Percentiles rank a stretch among this genome's conserved stretches.
Evolutionary conservation across 92 coral and sea anemone species (phyloP).

Genomic region (Virgularia gustaviana): DNA sequence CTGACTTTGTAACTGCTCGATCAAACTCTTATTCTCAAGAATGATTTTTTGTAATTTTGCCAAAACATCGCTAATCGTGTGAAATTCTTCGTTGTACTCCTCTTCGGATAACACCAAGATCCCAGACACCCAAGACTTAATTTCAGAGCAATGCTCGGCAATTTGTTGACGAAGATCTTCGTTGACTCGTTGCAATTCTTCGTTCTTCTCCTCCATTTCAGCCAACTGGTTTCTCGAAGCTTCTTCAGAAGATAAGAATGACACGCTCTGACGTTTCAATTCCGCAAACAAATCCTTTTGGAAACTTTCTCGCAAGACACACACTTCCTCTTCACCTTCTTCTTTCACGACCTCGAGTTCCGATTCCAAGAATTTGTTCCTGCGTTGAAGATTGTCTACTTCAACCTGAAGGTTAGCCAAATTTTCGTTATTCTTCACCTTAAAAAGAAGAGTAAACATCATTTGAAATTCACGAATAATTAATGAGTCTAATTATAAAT

Average conservation of each 20-base stretch:
- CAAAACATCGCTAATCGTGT: conserved; percentile 45
- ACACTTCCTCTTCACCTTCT: conserved; percentile 31
- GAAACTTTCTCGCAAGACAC: conserved; percentile 16
- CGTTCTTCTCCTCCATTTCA: conserved; percentile 14
- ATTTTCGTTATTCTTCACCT: conserved; percentile 1
- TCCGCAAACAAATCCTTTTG: conserved; percentile 12
- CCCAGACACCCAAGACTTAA: conserved; percentile 26
- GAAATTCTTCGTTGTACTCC: conserved; percentile 52
- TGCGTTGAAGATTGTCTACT: conserved; percentile 17
- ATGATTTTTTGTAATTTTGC: conserved; percentile 41
- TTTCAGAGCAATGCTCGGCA: conserved; percentile 19
- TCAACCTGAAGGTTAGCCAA: conserved; percentile 9
- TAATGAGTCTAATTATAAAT: neutral
- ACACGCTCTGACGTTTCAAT: conserved; percentile 16
- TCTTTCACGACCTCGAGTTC: conserved; percentile 21
- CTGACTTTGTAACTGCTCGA: conserved; percentile 24
- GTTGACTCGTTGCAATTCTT: conserved; percentile 7
- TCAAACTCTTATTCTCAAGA: conserved; percentile 6
- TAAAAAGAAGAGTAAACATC: neutral
- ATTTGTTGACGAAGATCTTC: conserved; percentile 19
- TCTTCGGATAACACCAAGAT: conserved; percentile 23
- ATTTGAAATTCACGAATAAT: neutral
- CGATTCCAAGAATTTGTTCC: conserved; percentile 13
- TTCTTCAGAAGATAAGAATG: conserved; percentile 19
- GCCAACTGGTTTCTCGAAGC: neutral